Base-by-base conservation (phyloP, 2,888 invertebrate species). In the Diarsia mendica region DNA sequence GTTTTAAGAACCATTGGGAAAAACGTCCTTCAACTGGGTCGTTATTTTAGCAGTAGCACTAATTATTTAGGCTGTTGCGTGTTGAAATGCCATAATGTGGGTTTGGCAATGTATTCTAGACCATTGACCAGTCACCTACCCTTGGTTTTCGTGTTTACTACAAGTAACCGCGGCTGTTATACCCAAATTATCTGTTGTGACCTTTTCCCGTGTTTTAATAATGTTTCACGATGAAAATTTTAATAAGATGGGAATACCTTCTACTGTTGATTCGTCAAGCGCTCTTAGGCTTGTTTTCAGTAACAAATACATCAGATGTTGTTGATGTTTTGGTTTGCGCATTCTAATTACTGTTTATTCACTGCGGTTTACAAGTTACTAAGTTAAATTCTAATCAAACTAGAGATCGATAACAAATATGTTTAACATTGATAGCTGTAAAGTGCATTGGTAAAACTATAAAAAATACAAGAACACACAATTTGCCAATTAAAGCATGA, bases 11-110 rank as follows among this genome's bases (percentile, higher is more conserved):
- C 18, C 11, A 79, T 77, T 51, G 67, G 18, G 8, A 49, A 55
- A 67, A 48, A 48, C 8, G 83, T 64, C 80, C 80, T 79, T 80
- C 83, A 66, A 44, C 64, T 60, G 46, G 33, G 61, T 55, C 49
- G 44, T 72, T 55, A 51, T 46, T 64, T 46, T 66, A 61, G 46
- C 13, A 18, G 28, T 58, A 55, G 61, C 48, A 55, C 23, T 39
- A 68, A 70, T 70, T 71, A 80, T 66, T 72, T 72, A 73, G 66
- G 44, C 46, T 44, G 51, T 73, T 66, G 80, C 84, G 80, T 81
- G 84, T 13, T 67, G 11, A 33, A 49, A 51, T 69, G 73, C 51
- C 66, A 48, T 69, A 69, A 63, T 67, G 23, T 65, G 67, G 53
- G 67, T 46, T 79, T 11, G 48, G 51, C 51, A 64, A 71, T 80